Percentiles rank a stretch among this genome's conserved stretches.
Evolutionary conservation across 1,140 invertebrate genomes (phyloP).

Genomic region (Ostrea edulis): DNA sequence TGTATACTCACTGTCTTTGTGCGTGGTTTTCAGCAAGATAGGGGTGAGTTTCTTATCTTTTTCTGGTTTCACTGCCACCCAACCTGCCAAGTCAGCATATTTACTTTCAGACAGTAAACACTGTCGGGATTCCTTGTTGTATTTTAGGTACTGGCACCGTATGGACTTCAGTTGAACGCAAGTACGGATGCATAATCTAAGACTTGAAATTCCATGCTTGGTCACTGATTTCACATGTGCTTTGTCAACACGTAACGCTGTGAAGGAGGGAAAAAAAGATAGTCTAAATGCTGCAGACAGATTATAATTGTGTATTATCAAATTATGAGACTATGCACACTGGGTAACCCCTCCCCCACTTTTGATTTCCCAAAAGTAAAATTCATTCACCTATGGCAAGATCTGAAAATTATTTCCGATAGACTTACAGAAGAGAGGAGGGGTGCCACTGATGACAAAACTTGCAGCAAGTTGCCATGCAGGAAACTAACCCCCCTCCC

Average conservation of each 20-base stretch:
- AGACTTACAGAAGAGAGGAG: too few relatives aligned
- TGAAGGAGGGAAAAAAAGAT: not conserved
- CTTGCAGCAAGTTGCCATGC: too few relatives aligned
- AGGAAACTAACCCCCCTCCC: too few relatives aligned
- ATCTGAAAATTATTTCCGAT: too few relatives aligned
- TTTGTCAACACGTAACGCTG: not conserved
- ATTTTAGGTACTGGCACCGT: not conserved
- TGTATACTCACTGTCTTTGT: not conserved
- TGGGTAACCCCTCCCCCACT: too few relatives aligned
- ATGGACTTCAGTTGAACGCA: not conserved
- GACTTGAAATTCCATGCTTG: not conserved
- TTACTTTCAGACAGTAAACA: conserved; percentile 24
- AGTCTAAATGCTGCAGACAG: too few relatives aligned
- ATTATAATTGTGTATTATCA: not conserved
- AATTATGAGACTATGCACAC: too few relatives aligned
- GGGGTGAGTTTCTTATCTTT: not conserved
- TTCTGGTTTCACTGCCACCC: not conserved
- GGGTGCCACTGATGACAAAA: too few relatives aligned
- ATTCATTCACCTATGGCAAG: too few relatives aligned
- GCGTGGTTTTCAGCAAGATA: not conserved
- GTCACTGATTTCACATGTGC: not conserved
- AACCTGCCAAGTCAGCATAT: not conserved
- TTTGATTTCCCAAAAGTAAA: too few relatives aligned
- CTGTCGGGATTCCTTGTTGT: not conserved
- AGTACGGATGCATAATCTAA: not conserved